Evolutionary conservation across 2,888 invertebrate genomes (phyloP), one percentile per base, ranked within the genome.

Genomic region (Drosophila imparisetae): DNA sequence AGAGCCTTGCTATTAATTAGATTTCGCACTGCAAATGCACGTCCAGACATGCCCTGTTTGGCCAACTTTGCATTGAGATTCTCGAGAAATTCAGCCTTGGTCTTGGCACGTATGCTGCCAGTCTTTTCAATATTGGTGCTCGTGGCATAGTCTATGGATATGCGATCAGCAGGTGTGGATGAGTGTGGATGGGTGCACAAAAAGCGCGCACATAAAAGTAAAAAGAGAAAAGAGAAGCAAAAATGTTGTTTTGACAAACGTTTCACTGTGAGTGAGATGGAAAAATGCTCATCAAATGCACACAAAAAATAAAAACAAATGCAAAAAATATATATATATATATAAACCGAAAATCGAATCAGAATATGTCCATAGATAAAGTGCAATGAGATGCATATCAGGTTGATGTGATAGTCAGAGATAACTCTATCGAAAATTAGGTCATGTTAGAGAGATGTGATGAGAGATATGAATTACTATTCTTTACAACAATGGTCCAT

Each of bases 11-110:
- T 95, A 92, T 95, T 96, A 89, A 97, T 96, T 90, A 96, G 94
- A 84, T 96, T 96, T 58, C 96, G 94, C 61, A 96, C 96, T 75
- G 95, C 94, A 86, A 93, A 94, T 61, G 96, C 96, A 81, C 95
- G 94, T 90, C 94, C 94, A 45, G 95, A 93, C 79, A 94, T 94
- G 81, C 93, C 93, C 91, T 95, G 95, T 83, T 95, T 95, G 57
- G 95, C 94, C 86, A 97, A 93, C 87, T 96, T 97, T 18, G 96
- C 96, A 85, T 97, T 97, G 75, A 97, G 93, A 90, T 96, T 96
- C 93, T 97, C 96, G 60, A 97, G 93, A 92, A 97, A 97, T 91
- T 95, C 94, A 93, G 93, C 95, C 89, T 93, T 94, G 68, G 93
- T 92, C 78, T 93, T 93, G 65, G 92, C 86, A 77, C 92, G 90